Evolutionary conservation across 2,888 invertebrate species (phyloP), one percentile per base, ranked within the genome.

Genomic region (Synergus laeviventris): DNA sequence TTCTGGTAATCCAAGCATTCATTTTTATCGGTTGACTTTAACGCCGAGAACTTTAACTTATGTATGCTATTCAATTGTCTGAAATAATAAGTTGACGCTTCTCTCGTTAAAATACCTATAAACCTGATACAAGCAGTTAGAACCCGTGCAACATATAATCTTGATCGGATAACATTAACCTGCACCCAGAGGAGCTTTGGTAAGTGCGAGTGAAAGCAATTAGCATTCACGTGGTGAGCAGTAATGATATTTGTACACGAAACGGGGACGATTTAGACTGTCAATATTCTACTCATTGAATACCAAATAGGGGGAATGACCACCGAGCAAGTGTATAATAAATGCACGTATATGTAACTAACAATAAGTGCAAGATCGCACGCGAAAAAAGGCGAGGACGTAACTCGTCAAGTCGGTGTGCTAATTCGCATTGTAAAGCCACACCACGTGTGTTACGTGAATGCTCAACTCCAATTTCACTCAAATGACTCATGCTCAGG

Each of bases 241-340:
- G 59, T 24, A 64, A 45, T 36, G 45, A 59, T 42, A 56, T 75
- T 64, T 59, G 56, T 62, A 24, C 54, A 75, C 66, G 73, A 59
- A 70, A 31, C 60, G 45, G 61, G 60, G 36, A 73, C 60, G 70
- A 76, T 76, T 76, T 73, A 59, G 76, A 49, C 60, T 38, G 61
- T 61, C 42, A 61, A 39, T 24, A n/a, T 9, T 18, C 3, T 18
- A 24, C 64, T 16, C 49, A 49, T n/a, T 49, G 31, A 49, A 70
- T 49, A 36, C 49, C 45, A 31, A n/a, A n/a, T 36, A 49, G 36
- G 66, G 38, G 5, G 42, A 70, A 49, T 70, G 70, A 49, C 70
- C 49, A 70, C 45, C 31, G 16, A 49, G 18, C 31, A 70, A 31
- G 45, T 45, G 24, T 11, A 66, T n/a, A 18, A 66, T n/a, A 18